Percentiles rank a stretch among this genome's conserved stretches.
Conservation (phyloP, 1,140 invertebrate genomes). For the Popillia japonica region DNA sequence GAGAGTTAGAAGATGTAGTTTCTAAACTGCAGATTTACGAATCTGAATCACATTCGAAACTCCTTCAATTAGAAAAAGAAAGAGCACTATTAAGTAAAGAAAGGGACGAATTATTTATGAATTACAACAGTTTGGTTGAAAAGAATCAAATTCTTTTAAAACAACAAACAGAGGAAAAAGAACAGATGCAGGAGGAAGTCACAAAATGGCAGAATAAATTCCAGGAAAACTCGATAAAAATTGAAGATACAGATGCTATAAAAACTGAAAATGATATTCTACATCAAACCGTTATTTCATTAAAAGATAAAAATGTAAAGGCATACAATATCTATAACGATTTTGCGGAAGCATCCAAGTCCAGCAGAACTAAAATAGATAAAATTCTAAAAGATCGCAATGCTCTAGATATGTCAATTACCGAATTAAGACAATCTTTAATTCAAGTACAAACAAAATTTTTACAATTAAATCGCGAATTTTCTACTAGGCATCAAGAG, state of each 20-base stretch:
- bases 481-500: conserved; percentile 37
- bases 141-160: conserved; percentile 14
- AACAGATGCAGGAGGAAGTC: not conserved
- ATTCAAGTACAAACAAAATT: conserved; percentile 42
- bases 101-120: conserved; percentile 16
- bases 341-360: conserved; percentile 3
- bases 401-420: conserved; percentile 41
- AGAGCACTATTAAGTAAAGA: conserved; percentile 25
- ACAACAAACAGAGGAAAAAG: not conserved
- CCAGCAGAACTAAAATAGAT: conserved; percentile 37
- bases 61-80: conserved; percentile 27
- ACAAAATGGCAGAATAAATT: not conserved
- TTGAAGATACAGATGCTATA: not conserved
- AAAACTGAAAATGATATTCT: conserved; percentile 27
- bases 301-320: conserved; percentile 23
- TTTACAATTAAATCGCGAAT: conserved; percentile 33
- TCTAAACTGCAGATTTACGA: conserved; percentile 27
- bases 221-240: not conserved
- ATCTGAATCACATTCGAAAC: conserved; percentile 5
- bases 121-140: conserved; percentile 14
- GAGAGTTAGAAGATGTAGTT: not conserved
- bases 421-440: conserved; percentile 38
- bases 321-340: conserved; percentile 29
- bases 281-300: conserved; percentile 23
- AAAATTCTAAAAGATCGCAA: conserved; percentile 44